Evolutionary conservation across 2,888 invertebrate species (phyloP).

Genomic region (Drosophila peninsularis): DNA sequence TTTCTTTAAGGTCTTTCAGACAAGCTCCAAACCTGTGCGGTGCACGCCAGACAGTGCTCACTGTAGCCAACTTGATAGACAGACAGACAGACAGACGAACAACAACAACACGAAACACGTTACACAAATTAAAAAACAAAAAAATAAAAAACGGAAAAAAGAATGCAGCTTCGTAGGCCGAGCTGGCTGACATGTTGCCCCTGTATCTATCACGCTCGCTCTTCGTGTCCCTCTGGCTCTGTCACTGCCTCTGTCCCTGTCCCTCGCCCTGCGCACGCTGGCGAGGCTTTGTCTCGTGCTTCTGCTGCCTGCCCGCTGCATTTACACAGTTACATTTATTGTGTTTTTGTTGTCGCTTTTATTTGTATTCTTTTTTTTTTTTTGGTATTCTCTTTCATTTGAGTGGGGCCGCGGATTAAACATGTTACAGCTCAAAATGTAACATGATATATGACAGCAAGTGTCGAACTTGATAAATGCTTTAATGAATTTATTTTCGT

Average conservation of each 20-base stretch:
- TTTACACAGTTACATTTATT: slow-evolving; percentile 32
- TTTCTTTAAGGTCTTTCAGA: slow-evolving; percentile 2
- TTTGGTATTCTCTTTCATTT: slow-evolving; percentile 22
- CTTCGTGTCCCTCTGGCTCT: background rate
- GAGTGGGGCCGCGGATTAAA: slow-evolving; percentile 67
- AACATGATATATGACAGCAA: slow-evolving; percentile 72
- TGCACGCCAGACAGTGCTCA: slow-evolving; percentile 13
- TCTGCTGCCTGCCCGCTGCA: background rate
- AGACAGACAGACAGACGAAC: slow-evolving; percentile 29
- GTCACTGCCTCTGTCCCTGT: background rate
- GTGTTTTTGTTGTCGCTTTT: slow-evolving; percentile 15
- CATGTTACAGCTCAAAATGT: slow-evolving; percentile 67
- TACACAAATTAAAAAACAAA: slow-evolving; percentile 58
- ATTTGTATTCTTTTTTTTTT: slow-evolving; percentile 9
- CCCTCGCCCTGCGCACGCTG: background rate
- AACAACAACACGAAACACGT: slow-evolving; percentile 59
- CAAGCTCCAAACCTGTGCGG: slow-evolving; percentile 12
- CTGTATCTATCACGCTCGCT: slow-evolving; percentile 4
- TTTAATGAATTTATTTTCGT: slow-evolving; percentile 78
- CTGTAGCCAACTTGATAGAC: slow-evolving; percentile 16
- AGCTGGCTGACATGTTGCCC: slow-evolving; percentile 38
- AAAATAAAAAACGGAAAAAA: background rate
- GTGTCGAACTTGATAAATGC: slow-evolving; percentile 80
- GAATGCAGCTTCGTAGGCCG: slow-evolving; percentile 27
- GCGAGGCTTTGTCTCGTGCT: too few relatives aligned